Percentiles rank a stretch among this genome's conserved stretches.
phyloP scores from a whole-genome alignment of 1,140 invertebrate genomes.

The Doryteuthis pealeii region DNA sequence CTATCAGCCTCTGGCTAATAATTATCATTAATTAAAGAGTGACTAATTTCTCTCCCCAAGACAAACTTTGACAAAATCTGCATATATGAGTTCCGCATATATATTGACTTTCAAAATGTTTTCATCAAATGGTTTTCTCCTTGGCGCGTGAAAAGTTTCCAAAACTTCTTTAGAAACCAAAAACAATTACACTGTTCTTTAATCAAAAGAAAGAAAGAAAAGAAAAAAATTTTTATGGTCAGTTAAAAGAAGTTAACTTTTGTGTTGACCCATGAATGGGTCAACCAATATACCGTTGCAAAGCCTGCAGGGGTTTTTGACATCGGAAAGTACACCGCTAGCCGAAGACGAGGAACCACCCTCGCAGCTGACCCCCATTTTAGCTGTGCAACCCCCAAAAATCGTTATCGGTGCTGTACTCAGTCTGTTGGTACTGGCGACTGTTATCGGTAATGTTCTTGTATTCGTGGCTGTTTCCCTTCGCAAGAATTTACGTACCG shows the following conservation, averaged over 20 bases:
- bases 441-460: conserved; percentile 74
- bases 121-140: no score
- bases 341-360: background rate
- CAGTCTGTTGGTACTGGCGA: conserved; percentile 34
- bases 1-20: no score
- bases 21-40: no score
- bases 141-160: no score
- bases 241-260: background rate
- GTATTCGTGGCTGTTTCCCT: conserved; percentile 83
- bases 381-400: background rate
- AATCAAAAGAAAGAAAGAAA: no score
- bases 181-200: no score
- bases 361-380: background rate
- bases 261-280: background rate
- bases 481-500: conserved; percentile 83
- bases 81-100: no score
- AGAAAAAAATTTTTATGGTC: no score
- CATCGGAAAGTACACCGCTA: background rate
- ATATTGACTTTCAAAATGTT: no score
- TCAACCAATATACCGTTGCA: background rate
- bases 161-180: no score
- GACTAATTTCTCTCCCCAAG: no score
- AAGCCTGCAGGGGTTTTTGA: background rate
- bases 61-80: no score
- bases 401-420: conserved; percentile 29